These are phyloP conservation scores for Drosophila prolongata DNA, from an alignment of 2,888 invertebrate species.

Conservation along the genomic window DNA sequence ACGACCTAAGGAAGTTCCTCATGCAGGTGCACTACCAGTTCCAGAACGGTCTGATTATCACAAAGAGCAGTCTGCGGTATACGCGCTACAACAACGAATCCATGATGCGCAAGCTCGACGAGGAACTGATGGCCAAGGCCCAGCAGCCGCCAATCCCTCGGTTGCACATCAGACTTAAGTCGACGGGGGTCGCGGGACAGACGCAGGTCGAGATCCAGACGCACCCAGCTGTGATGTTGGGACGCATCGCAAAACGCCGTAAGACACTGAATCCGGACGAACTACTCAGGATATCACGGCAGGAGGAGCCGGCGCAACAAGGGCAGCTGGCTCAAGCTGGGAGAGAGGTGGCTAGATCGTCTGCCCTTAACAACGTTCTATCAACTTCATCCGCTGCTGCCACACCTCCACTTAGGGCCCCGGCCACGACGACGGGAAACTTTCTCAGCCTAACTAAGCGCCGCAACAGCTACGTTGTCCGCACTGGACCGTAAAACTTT, in stretches of 20 bases:
- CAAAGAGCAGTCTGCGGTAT: slow-evolving; percentile 66
- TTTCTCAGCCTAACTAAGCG: slow-evolving; percentile 24
- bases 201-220: not conserved
- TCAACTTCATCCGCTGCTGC: not conserved
- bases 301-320: not conserved
- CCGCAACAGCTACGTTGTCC: slow-evolving; percentile 39
- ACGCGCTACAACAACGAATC: slow-evolving; percentile 60
- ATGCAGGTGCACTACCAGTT: slow-evolving; percentile 74
- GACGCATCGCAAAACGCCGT: slow-evolving; percentile 27
- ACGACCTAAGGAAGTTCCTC: slow-evolving; percentile 61
- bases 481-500: slow-evolving; percentile 2
- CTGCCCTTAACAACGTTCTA: slow-evolving; percentile 10
- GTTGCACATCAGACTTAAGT: slow-evolving; percentile 54
- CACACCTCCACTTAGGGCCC: not conserved
- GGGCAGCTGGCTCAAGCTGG: not conserved
- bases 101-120: slow-evolving; percentile 59
- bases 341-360: not conserved
- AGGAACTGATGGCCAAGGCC: slow-evolving; percentile 67
- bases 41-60: slow-evolving; percentile 78
- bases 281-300: not conserved
- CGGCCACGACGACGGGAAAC: too few relatives aligned
- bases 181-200: not conserved
- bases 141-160: slow-evolving; percentile 76
- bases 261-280: slow-evolving; percentile 41
- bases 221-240: not conserved